Evolutionary conservation across 2,113 vertebrate species (phyloP).

Genomic region (Micromys minutus): DNA sequence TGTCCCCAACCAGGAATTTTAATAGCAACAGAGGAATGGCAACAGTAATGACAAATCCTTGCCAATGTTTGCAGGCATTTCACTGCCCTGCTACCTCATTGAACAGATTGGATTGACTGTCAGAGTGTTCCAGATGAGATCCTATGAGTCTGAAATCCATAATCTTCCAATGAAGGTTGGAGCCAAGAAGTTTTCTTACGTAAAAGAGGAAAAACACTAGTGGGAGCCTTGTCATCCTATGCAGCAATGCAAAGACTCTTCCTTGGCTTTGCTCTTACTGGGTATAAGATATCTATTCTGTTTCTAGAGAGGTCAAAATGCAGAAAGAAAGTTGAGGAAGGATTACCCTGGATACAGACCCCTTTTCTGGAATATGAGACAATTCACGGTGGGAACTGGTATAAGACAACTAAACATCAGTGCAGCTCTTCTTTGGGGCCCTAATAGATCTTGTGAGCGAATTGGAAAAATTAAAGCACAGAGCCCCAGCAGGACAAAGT

Average conservation of each 20-base stretch:
- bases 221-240: not conserved
- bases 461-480: slow-evolving; percentile 24
- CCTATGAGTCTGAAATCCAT: not conserved
- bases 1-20: not conserved
- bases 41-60: not conserved
- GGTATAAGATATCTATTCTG: not conserved
- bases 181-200: not conserved
- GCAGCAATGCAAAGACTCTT: not conserved
- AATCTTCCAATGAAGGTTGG: not conserved
- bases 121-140: not conserved
- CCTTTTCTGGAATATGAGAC: slow-evolving; percentile 4
- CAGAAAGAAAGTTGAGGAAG: not conserved
- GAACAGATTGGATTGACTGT: not conserved
- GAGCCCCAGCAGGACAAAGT: slow-evolving; percentile 21
- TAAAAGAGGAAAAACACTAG: not conserved
- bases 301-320: slow-evolving; percentile 10
- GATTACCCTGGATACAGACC: slow-evolving; percentile 25
- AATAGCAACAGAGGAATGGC: not conserved
- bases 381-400: not conserved
- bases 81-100: not conserved
- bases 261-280: not conserved
- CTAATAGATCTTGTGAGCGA: not conserved
- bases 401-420: not conserved
- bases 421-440: not conserved
- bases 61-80: not conserved